Evolutionary conservation across 2,113 vertebrate genomes (phyloP), one percentile per base, ranked within the genome.

Genomic region (Leucoraja erinaceus): DNA sequence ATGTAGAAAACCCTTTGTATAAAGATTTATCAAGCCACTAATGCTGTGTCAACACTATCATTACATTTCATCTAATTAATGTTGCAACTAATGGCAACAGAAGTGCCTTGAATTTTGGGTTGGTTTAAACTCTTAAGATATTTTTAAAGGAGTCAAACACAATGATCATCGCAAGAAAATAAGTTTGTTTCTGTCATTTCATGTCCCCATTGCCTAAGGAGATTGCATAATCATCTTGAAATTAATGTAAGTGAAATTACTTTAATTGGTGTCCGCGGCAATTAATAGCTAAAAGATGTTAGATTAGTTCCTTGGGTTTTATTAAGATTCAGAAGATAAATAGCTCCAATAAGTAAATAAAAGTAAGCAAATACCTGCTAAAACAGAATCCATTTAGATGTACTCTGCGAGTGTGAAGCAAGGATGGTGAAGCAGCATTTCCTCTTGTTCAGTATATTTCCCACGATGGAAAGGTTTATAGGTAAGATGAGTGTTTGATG

Each of bases 251-350:
- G 31, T 66, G 12, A 90, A 90, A 83, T 83, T 83, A 56, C 25
- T 56, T 56, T 10, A 5, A 68, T n/a, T 90, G 84, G 38, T 68
- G 61, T 8, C 59, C 25, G 63, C 84, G 33, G 84, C 33, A 18
- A 16, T n/a, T 90, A 66, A 66, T 66, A 68, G 84, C n/a, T 90
- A 5, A 66, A 90, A 66, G 84, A 33, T 90, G 84, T 90, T 68
- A 47, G 31, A 90, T 14, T 90, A 90, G 66, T 90, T 90, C 28
- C 31, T 90, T 68, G 12, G 3, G 28, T 66, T 33, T 90, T 68
- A 31, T 68, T 66, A 66, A 66, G 14, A 18, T 38, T 90, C 18
- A 63, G 3, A 68, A 66, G 28, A 18, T 90, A 66, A 90, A 90
- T 90, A 66, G 22, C 25, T 90, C 61, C 8, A n/a, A 56, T 63